phyloP scores from a whole-genome alignment of 2,113 vertebrate species.

The Grus americana region DNA sequence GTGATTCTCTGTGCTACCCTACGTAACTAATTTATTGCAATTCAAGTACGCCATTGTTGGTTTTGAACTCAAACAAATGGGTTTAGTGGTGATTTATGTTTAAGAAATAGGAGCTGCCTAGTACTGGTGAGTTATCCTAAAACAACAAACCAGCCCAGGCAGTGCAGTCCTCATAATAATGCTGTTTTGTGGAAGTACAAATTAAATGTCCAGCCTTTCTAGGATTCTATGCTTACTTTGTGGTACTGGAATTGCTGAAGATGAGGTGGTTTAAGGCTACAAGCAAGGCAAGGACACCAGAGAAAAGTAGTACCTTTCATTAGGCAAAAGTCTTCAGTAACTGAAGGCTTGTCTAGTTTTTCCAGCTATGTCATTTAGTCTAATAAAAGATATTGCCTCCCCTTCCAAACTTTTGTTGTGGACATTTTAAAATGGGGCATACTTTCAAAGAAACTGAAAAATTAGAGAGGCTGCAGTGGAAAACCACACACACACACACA shows the following conservation, averaged over 20 bases:
- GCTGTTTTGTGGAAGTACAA: neutral
- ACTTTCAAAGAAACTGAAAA: neutral
- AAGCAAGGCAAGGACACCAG: neutral
- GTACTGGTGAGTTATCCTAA: neutral
- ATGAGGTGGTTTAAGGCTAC: neutral
- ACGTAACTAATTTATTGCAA: neutral
- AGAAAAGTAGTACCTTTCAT: neutral
- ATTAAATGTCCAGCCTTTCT: neutral
- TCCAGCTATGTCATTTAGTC: neutral
- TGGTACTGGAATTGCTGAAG: neutral
- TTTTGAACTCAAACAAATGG: conserved; percentile 27
- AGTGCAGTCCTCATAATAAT: neutral
- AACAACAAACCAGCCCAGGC: conserved; percentile 16
- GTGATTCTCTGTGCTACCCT: neutral
- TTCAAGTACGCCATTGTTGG: neutral
- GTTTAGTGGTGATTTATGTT: conserved; percentile 4
- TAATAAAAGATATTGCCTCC: neutral
- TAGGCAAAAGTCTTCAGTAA: neutral
- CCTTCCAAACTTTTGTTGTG: neutral
- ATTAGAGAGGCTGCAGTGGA: neutral
- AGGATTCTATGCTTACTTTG: neutral
- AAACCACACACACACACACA: neutral
- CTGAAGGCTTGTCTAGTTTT: neutral
- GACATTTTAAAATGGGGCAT: neutral
- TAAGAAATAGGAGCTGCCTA: conserved; percentile 36